A percentile compares a stretch with the other conserved stretches of the same genome.
phyloP scores from a whole-genome alignment of 37 sponge, comb jelly and placozoan species.

The Halisarca cf. caerulea region DNA sequence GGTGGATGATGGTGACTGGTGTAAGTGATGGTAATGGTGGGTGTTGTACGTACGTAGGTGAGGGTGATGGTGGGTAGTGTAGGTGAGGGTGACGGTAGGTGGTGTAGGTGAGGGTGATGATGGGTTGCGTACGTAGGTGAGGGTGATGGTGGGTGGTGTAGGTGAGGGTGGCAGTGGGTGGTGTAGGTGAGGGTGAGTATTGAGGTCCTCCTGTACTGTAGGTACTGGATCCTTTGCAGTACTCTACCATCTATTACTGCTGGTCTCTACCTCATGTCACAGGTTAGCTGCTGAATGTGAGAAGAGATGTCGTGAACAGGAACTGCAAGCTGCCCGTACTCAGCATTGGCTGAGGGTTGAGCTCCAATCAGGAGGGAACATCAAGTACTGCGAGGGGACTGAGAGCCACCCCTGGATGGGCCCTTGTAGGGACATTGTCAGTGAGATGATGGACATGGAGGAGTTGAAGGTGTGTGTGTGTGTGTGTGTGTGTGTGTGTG shows the following conservation, averaged over 20 bases:
- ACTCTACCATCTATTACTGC: too few relatives aligned
- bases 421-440: conserved; percentile 64
- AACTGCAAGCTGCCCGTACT: not conserved
- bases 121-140: not conserved
- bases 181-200: not conserved
- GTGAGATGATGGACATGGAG: conserved; percentile 48
- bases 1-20: too few relatives aligned
- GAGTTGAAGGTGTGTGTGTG: conserved; percentile 30
- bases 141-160: not conserved
- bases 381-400: conserved; percentile 44
- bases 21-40: not conserved
- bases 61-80: not conserved
- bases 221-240: too few relatives aligned
- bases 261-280: not conserved
- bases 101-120: not conserved
- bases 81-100: not conserved
- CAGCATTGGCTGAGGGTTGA: conserved; percentile 41
- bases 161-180: not conserved
- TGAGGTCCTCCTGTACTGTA: too few relatives aligned
- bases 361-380: conserved; percentile 81
- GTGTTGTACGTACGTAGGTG: too few relatives aligned
- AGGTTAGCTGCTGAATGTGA: not conserved
- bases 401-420: conserved; percentile 58
- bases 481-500: too few relatives aligned
- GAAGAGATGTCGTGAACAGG: conserved; percentile 3